These are phyloP conservation scores for Capitulum mitella DNA, from an alignment of 2,888 invertebrate genomes.

Conservation along the genomic window DNA sequence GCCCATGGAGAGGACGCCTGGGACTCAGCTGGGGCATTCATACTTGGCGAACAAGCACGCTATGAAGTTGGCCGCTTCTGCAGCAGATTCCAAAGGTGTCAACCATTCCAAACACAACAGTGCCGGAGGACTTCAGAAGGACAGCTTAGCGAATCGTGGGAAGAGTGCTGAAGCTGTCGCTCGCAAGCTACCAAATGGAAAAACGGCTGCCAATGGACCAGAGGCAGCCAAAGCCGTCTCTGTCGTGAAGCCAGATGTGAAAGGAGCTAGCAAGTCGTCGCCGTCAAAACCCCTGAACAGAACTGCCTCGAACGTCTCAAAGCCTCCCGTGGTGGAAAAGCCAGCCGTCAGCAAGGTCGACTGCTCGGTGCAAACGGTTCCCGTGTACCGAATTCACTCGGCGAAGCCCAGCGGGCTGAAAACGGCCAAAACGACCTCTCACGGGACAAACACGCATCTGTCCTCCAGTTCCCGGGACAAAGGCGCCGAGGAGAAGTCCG, in stretches of 20 bases:
- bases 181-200: background rate
- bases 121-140: background rate
- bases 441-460: background rate
- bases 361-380: slow-evolving; percentile 10
- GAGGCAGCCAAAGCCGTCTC: background rate
- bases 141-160: background rate
- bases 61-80: background rate
- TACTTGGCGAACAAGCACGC: background rate
- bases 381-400: background rate
- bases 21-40: background rate
- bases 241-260: background rate
- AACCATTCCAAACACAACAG: background rate
- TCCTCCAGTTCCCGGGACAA: background rate
- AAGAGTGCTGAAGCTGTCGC: background rate
- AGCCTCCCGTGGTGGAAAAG: background rate
- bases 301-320: background rate
- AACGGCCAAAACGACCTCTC: background rate
- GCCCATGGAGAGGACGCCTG: background rate
- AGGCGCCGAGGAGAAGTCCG: background rate
- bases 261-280: background rate
- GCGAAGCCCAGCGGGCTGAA: background rate
- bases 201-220: background rate
- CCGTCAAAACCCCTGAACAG: background rate
- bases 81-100: background rate
- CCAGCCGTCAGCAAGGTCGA: background rate